Evolutionary conservation across 35 echinoderm and acorn worm genomes (phyloP), one percentile per base, ranked within the genome.

Genomic region (Diadema setosum): DNA sequence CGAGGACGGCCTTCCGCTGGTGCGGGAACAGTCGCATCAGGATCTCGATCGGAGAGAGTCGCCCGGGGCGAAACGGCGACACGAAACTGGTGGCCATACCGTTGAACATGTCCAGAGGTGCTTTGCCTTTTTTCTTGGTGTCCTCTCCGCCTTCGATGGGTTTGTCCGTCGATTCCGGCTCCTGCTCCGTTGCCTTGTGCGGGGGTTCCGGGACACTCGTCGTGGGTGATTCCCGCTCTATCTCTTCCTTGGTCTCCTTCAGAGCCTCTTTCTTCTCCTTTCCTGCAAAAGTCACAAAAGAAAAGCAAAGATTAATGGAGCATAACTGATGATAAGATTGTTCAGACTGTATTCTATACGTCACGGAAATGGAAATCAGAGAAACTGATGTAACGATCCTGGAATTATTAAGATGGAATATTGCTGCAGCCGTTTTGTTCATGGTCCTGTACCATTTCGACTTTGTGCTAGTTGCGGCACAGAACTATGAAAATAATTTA

Each of bases 21-120:
- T 56, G 83, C 6, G 96, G 95, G 80, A 99, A 99, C 39, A 99
- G 46, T 65, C 96, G 58, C 11, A 82, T 86, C n/a, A 99, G 86
- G 45, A 99, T 99, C 63, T 99, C 96, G 33, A 94, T 92, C 4
- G 93, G 92, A 21, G 96, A 91, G 5, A 99, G 75, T 5, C 96
- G 44, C 12, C 96, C 96, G 20, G 96, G 96, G 36, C 96, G 81
- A 57, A 95, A 99, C 21, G 93, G 93, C 6, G 96, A 94, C 3
- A 99, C 91, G 33, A 97, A 96, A 83, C 81, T 96, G 11, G 94
- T 85, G 27, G 89, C 93, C 17, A 98, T 36, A 21, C 89, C 92
- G 36, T 94, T 91, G 57, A 92, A 94, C n/a, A 58, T 88, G 61
- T 96, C 94, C 27, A 96, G 50, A 4, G 86, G 56, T 34, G 75